Conservation (phyloP, 2,113 vertebrate species). For the Danionella cerebrum region DNA sequence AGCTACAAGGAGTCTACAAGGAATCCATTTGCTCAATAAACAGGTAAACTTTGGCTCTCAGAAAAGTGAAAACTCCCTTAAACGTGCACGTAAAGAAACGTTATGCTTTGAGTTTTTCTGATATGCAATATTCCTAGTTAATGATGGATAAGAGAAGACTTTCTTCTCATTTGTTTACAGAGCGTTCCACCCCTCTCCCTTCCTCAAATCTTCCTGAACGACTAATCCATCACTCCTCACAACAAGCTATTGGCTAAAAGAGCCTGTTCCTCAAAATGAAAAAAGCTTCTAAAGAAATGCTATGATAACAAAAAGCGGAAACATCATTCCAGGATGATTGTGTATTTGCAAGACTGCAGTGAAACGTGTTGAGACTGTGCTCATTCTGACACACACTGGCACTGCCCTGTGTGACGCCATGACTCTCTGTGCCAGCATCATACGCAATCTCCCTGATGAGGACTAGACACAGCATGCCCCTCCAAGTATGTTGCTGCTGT, state of each 20-base stretch:
- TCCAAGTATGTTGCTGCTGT: conserved; percentile 12
- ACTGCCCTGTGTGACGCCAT: conserved; percentile 13
- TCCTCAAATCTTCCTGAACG: neutral
- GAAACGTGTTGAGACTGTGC: neutral
- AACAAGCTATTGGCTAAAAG: too few species aligned
- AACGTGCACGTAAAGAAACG: too few species aligned
- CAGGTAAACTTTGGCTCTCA: too few species aligned
- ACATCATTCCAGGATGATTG: neutral
- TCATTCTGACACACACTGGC: conserved; percentile 27
- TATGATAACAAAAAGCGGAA: neutral
- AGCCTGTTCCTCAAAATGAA: too few species aligned
- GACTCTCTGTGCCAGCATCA: conserved; percentile 3
- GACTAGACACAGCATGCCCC: conserved; percentile 9
- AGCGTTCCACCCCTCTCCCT: conserved; percentile 12
- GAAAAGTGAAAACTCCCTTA: too few species aligned
- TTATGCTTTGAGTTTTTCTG: too few species aligned
- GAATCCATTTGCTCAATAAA: too few species aligned
- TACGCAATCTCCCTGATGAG: conserved; percentile 4
- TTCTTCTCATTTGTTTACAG: conserved; percentile 11
- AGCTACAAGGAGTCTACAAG: too few species aligned
- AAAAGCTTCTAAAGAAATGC: too few species aligned
- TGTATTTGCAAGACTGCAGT: neutral
- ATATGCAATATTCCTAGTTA: too few species aligned
- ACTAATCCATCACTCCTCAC: conserved; percentile 15
- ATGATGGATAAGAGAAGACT: too few species aligned